Evolutionary conservation across 2,888 invertebrate species (phyloP).

Genomic region (Fissipunctia ypsillon): DNA sequence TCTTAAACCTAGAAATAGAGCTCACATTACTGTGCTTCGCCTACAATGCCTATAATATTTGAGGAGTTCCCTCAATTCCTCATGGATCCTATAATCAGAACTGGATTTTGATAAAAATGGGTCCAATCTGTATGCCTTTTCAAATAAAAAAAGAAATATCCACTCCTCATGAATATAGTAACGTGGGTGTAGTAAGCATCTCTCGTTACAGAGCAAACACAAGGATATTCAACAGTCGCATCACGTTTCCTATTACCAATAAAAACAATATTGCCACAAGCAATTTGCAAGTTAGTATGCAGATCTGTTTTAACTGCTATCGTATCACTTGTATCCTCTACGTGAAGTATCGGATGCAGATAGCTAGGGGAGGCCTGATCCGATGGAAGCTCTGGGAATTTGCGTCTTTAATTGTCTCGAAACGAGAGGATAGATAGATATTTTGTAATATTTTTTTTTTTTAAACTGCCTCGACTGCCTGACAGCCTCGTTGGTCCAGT

Average conservation of each 20-base stretch:
- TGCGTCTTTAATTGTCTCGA: neutral
- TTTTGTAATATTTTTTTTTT: no score
- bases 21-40: no score
- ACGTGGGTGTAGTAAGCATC: constrained; percentile 21
- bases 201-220: constrained; percentile 15
- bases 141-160: no score
- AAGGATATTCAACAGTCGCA: constrained; percentile 32
- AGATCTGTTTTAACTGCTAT: constrained; percentile 53
- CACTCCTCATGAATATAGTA: constrained; percentile 3
- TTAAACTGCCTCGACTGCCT: no score
- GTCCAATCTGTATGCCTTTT: no score
- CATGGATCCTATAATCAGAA: no score
- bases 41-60: no score
- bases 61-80: no score
- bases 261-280: constrained; percentile 55
- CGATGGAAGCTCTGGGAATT: neutral
- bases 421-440: no score
- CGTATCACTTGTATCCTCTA: constrained; percentile 35
- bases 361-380: neutral
- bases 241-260: constrained; percentile 55
- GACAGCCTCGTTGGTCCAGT: no score
- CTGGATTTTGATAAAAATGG: no score
- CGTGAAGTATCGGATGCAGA: constrained; percentile 1
- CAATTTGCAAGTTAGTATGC: constrained; percentile 52
- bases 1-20: no score